Conservation (phyloP, 1,140 invertebrate genomes). For the Orius laevigatus region DNA sequence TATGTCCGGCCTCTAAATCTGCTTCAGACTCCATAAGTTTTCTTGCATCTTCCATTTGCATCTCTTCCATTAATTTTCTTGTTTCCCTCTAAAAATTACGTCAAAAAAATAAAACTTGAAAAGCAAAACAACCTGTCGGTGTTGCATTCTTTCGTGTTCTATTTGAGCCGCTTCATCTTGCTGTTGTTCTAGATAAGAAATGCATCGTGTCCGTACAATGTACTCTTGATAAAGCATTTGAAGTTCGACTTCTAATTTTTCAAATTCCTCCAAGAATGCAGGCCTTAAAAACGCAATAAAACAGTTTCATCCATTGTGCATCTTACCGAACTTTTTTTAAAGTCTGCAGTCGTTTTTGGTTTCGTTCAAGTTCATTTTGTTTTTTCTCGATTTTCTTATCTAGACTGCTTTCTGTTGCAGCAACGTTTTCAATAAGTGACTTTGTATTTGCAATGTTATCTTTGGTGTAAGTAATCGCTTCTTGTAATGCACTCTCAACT, state of each 20-base stretch:
- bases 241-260: constrained; percentile 74
- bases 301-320: neutral
- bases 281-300: constrained; percentile 41
- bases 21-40: constrained; percentile 15
- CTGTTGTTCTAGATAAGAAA: constrained; percentile 64
- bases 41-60: constrained; percentile 14
- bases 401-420: constrained; percentile 67
- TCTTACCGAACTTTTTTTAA: constrained; percentile 77
- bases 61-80: constrained; percentile 15
- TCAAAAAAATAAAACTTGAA: neutral
- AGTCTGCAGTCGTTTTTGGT: constrained; percentile 80
- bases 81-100: constrained; percentile 7
- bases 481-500: constrained; percentile 56
- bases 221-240: constrained; percentile 75
- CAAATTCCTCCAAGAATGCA: constrained; percentile 94
- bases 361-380: constrained; percentile 73
- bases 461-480: constrained; percentile 47
- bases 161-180: constrained; percentile 49
- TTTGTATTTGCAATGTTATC: constrained; percentile 54
- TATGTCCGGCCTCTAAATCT: neutral
- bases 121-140: constrained; percentile 25
- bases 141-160: constrained; percentile 53
- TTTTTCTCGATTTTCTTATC: constrained; percentile 86
- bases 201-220: constrained; percentile 68
- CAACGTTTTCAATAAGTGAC: constrained; percentile 64